Conservation (phyloP, 2,797 vertebrate species). For the Remorina albescens region DNA sequence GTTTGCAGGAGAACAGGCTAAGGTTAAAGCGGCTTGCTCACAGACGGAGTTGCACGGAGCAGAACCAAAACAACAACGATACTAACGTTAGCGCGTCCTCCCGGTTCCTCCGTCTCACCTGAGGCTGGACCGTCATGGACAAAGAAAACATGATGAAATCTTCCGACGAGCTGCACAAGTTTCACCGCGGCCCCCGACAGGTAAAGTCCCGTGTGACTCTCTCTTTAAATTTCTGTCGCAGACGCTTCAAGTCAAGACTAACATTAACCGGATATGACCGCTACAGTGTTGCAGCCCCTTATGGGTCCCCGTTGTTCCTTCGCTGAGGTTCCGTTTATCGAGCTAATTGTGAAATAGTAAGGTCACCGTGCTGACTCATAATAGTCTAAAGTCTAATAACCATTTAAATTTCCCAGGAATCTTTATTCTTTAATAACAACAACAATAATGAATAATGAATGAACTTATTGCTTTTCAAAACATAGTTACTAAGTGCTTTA, state of each 20-base stretch:
- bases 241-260: conserved; percentile 13
- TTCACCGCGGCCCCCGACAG: background rate
- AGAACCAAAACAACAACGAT: conserved; percentile 52
- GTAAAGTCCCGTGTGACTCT: conserved; percentile 13
- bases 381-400: background rate
- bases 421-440: no score
- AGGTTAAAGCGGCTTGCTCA: conserved; percentile 45
- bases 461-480: no score
- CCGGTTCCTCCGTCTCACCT: conserved; percentile 83
- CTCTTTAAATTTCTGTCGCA: conserved; percentile 27
- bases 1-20: background rate
- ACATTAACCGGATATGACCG: conserved; percentile 61
- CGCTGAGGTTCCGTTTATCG: background rate
- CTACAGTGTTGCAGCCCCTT: background rate
- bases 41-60: conserved; percentile 8
- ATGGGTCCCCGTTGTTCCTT: background rate
- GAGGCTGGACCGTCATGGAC: conserved; percentile 91
- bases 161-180: background rate
- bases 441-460: no score
- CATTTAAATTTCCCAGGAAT: background rate
- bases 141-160: conserved; percentile 89
- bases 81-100: conserved; percentile 54
- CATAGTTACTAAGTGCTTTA: no score
- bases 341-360: no score
- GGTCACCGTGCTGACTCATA: background rate